Percentiles rank a stretch among this genome's conserved stretches.
Evolutionary conservation across 2,888 invertebrate genomes (phyloP).

Genomic region (Muscina levida): DNA sequence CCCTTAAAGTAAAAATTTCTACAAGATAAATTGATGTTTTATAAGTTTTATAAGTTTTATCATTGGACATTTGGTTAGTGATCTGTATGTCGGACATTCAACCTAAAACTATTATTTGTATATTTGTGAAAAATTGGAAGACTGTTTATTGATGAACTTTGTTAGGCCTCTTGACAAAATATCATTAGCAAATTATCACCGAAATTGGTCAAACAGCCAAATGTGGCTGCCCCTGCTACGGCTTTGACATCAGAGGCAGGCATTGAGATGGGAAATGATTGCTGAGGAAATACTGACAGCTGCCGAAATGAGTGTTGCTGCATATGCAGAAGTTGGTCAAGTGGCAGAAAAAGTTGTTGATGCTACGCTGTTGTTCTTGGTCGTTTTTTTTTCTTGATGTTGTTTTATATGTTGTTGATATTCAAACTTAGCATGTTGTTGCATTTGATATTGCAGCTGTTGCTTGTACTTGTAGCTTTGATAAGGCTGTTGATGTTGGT

Average conservation of each 20-base stretch:
- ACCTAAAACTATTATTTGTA: too few species aligned
- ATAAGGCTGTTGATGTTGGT: slow-evolving; percentile 42
- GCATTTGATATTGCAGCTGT: slow-evolving; percentile 68
- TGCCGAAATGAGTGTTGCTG: slow-evolving; percentile 25
- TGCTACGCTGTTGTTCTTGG: slow-evolving; percentile 38
- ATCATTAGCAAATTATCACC: too few species aligned
- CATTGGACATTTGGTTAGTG: too few species aligned
- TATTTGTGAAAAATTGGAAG: too few species aligned
- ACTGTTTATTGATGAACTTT: too few species aligned
- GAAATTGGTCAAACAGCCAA: slow-evolving; percentile 48
- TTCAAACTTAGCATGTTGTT: slow-evolving; percentile 66
- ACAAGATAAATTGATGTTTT: too few species aligned
- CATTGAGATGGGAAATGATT: slow-evolving; percentile 5
- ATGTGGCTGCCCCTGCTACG: slow-evolving; percentile 34
- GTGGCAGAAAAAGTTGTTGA: slow-evolving; percentile 11
- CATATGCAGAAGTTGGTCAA: too few species aligned
- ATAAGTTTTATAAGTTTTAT: too few species aligned
- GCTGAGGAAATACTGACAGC: slow-evolving; percentile 32
- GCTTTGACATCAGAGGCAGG: neutral
- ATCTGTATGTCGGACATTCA: too few species aligned
- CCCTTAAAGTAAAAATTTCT: too few species aligned
- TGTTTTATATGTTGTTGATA: slow-evolving; percentile 67
- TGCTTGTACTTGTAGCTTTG: slow-evolving; percentile 62
- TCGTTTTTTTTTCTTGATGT: slow-evolving; percentile 49
- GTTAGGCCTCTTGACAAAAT: too few species aligned